A percentile compares a stretch with the other conserved stretches of the same genome.
Conservation (phyloP, 2,888 invertebrate species). For the Carpatolechia fugitivella region DNA sequence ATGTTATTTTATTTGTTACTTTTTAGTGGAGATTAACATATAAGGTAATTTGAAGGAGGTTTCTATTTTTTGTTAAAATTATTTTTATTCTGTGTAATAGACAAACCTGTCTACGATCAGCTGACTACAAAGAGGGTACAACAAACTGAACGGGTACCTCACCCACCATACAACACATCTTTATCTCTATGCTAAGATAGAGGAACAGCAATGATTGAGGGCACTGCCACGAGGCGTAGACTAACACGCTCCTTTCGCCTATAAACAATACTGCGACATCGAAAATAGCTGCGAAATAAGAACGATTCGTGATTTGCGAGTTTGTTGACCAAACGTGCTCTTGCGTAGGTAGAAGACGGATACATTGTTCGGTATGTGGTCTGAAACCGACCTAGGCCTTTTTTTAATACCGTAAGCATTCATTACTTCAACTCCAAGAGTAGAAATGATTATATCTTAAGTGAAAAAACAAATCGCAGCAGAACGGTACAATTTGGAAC, state of each 20-base stretch:
- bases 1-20: too few species aligned
- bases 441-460: too few species aligned
- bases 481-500: too few species aligned
- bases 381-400: not conserved
- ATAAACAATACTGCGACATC: constrained; percentile 46
- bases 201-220: constrained; percentile 54
- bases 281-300: constrained; percentile 26
- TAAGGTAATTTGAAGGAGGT: too few species aligned
- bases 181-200: constrained; percentile 20
- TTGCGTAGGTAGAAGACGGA: not conserved
- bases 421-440: too few species aligned
- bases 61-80: too few species aligned
- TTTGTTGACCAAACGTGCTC: not conserved
- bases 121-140: not conserved
- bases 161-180: not conserved
- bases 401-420: too few species aligned
- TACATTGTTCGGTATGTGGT: not conserved
- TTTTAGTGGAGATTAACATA: too few species aligned
- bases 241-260: constrained; percentile 36
- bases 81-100: too few species aligned
- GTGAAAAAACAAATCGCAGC: too few species aligned
- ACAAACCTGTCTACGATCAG: too few species aligned
- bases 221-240: constrained; percentile 47
- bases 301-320: constrained; percentile 32
- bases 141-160: not conserved